phyloP scores from a whole-genome alignment of 2,797 vertebrate species.

The Oreonectes daqikongensis region DNA sequence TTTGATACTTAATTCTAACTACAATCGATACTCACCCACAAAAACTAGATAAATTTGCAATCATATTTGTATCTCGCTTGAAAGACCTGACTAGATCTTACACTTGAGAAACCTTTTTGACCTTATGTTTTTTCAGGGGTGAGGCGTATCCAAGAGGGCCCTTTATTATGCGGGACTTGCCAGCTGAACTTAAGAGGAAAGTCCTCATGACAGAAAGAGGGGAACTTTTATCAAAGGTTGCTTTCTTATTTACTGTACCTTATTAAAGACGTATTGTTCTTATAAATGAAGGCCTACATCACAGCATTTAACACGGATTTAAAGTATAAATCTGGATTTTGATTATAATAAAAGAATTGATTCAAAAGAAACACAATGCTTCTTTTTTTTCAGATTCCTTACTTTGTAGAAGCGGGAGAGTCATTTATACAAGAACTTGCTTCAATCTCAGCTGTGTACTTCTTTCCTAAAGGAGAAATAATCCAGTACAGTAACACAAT shows the following conservation, averaged over 20 bases:
- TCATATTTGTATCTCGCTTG: too few relatives aligned
- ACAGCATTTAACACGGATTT: too few relatives aligned
- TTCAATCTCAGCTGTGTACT: conserved; percentile 44
- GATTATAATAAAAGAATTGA: neutral
- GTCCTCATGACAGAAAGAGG: conserved; percentile 52
- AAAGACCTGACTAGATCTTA: neutral
- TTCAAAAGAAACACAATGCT: neutral
- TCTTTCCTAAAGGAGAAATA: conserved; percentile 57
- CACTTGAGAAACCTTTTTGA: neutral
- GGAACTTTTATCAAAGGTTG: conserved; percentile 48
- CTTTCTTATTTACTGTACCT: neutral
- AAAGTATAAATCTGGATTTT: too few relatives aligned
- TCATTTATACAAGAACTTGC: conserved; percentile 44
- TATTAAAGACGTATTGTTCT: too few relatives aligned
- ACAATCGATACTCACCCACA: too few relatives aligned
- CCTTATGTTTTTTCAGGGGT: conserved; percentile 39
- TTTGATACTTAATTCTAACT: too few relatives aligned
- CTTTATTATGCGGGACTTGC: conserved; percentile 51
- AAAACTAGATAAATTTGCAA: too few relatives aligned
- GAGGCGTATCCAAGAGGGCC: conserved; percentile 46
- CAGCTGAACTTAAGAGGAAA: conserved; percentile 45
- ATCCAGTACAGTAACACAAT: conserved; percentile 52
- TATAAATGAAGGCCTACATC: too few relatives aligned
- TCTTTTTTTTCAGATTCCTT: conserved; percentile 41
- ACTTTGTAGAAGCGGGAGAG: conserved; percentile 33